Conservation (phyloP, 2,888 invertebrate species). For the Plagiodera versicolora region DNA sequence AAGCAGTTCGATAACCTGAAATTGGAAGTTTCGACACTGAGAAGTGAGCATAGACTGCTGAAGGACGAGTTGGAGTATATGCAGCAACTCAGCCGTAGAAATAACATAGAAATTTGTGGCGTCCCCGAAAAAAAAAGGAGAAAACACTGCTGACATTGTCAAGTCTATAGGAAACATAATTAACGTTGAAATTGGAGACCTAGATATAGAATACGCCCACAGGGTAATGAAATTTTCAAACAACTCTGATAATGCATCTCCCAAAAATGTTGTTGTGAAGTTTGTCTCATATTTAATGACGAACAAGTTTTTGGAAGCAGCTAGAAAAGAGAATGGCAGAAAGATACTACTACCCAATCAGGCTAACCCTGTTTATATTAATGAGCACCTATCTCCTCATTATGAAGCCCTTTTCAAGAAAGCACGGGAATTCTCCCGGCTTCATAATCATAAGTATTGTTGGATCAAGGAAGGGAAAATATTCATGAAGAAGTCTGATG, state of each 20-base stretch:
- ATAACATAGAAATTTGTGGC: constrained; percentile 1
- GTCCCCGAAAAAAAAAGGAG: neutral
- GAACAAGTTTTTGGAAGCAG: too few relatives aligned
- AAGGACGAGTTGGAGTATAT: constrained; percentile 2
- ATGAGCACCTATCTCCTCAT: too few relatives aligned
- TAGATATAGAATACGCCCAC: constrained; percentile 2
- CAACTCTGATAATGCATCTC: neutral
- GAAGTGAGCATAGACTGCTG: neutral
- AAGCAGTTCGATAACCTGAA: neutral
- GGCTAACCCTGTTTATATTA: too few relatives aligned
- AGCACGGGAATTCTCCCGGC: too few relatives aligned
- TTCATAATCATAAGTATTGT: too few relatives aligned
- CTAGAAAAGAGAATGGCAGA: too few relatives aligned
- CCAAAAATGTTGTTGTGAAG: neutral
- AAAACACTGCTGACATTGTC: neutral
- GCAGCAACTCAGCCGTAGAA: constrained; percentile 1
- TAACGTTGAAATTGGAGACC: constrained; percentile 3
- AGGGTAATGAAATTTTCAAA: constrained; percentile 5
- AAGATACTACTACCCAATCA: too few relatives aligned
- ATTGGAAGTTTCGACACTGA: neutral
- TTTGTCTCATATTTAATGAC: neutral
- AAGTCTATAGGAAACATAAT: neutral
- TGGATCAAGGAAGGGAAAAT: too few relatives aligned
- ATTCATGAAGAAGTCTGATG: too few relatives aligned
- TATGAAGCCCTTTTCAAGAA: too few relatives aligned